Conservation (phyloP, 1,140 invertebrate genomes). For the Macrobrachium nipponense region DNA sequence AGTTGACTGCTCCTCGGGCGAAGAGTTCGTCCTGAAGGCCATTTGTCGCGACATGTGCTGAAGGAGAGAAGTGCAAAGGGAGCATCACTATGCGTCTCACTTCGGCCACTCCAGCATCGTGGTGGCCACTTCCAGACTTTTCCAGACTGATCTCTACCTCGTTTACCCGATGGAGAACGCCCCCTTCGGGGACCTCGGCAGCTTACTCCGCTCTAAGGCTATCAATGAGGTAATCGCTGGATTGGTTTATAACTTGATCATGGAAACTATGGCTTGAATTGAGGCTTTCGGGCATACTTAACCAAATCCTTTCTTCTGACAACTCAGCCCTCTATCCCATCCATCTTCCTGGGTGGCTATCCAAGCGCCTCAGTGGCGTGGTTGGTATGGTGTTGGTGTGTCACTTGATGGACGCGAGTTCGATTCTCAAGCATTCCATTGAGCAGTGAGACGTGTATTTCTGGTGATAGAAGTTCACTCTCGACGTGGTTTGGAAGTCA, state of each 20-base stretch:
- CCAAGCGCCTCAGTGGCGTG: no score
- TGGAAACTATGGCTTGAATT: no score
- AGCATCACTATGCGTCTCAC: conserved; percentile 54
- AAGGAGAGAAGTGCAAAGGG: conserved; percentile 37
- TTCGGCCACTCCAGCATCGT: conserved; percentile 39
- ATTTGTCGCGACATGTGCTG: conserved; percentile 39
- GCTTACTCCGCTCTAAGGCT: conserved; percentile 29
- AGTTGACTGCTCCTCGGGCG: conserved; percentile 29
- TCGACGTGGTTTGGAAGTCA: no score
- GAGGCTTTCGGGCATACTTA: no score
- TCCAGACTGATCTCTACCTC: conserved; percentile 54
- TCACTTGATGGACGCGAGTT: no score
- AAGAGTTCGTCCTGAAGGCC: conserved; percentile 43
- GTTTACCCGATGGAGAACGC: conserved; percentile 48
- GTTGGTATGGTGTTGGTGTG: no score
- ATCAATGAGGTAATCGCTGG: conserved; percentile 30
- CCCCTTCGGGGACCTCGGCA: conserved; percentile 34
- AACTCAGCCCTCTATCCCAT: no score
- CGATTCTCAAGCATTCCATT: no score
- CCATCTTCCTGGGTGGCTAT: no score
- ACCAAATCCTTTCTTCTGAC: no score
- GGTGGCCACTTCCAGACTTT: conserved; percentile 31
- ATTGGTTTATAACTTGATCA: background rate
- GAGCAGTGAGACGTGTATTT: no score
- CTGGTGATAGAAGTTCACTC: no score